Conservation (phyloP, 23 tunicate species). For the Styela clava region DNA sequence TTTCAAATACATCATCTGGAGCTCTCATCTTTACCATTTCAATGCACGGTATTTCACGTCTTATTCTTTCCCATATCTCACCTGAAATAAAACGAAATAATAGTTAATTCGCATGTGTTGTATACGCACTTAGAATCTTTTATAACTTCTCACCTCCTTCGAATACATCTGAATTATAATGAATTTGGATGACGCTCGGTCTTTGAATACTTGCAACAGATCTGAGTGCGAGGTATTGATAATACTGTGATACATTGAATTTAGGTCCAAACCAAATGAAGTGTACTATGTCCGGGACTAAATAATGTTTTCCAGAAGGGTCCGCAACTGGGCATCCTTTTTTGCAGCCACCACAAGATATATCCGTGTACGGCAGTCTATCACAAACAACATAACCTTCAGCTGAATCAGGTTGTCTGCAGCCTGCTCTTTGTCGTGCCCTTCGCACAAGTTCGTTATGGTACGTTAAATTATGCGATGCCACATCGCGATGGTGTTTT, state of each 20-base stretch:
- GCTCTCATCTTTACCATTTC: background rate
- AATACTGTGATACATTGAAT: conserved; percentile 20
- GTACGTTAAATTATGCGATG: background rate
- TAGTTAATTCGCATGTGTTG: background rate
- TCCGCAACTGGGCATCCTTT: background rate
- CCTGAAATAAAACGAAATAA: conserved; percentile 16
- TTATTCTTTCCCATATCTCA: conserved; percentile 23
- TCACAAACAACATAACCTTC: conserved; percentile 33
- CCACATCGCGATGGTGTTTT: background rate
- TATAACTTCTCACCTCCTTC: conserved; percentile 12
- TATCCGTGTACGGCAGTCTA: conserved; percentile 29
- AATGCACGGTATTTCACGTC: conserved; percentile 44
- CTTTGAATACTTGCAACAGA: conserved; percentile 50
- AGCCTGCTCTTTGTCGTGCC: conserved; percentile 5
- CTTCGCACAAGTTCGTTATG: background rate
- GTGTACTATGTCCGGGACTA: conserved; percentile 42
- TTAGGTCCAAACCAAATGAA: conserved; percentile 51
- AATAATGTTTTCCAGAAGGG: background rate
- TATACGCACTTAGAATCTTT: no score
- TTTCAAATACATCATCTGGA: conserved; percentile 27
- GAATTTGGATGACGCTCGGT: conserved; percentile 29
- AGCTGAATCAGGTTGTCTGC: conserved; percentile 13
- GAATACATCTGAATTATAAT: conserved; percentile 20
- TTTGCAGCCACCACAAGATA: conserved; percentile 12
- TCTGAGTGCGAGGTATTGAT: conserved; percentile 35